These are phyloP conservation scores for Temnothorax longispinosus DNA, from an alignment of 1,140 invertebrate genomes.

Conservation along the genomic window DNA sequence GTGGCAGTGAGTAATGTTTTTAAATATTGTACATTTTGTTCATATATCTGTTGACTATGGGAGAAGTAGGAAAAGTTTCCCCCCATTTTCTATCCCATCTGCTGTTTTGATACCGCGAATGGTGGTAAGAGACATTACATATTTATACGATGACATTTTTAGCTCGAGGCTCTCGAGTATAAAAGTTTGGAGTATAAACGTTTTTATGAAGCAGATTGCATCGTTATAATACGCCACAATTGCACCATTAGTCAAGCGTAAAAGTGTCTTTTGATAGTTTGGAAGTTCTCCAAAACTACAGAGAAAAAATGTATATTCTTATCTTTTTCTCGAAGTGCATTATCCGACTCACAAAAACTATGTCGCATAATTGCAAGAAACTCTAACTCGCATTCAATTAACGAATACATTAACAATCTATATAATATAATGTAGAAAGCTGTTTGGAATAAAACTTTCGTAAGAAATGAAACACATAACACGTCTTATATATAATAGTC, in stretches of 20 bases:
- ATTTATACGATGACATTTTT: constrained; percentile 19
- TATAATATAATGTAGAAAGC: background rate
- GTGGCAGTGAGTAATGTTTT: background rate
- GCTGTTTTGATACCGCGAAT: background rate
- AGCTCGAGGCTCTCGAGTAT: background rate
- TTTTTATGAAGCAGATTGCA: constrained; percentile 23
- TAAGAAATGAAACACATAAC: background rate
- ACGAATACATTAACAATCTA: background rate
- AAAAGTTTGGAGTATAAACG: constrained; percentile 20
- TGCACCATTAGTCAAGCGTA: constrained; percentile 13
- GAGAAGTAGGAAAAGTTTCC: background rate
- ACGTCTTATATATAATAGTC: background rate
- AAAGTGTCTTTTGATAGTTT: constrained; percentile 28
- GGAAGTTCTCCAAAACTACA: background rate
- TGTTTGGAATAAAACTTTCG: background rate
- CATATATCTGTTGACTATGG: too few species aligned
- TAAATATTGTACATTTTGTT: constrained; percentile 1
- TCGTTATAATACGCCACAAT: constrained; percentile 14
- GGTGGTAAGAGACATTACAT: constrained; percentile 25
- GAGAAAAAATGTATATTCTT: background rate
- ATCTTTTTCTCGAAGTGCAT: background rate
- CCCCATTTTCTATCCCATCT: background rate
- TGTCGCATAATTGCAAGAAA: background rate
- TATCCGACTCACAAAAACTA: background rate
- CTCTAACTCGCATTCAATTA: background rate